These are phyloP conservation scores for Onchidella celtica DNA, from an alignment of 2,888 invertebrate species.

Conservation along the genomic window DNA sequence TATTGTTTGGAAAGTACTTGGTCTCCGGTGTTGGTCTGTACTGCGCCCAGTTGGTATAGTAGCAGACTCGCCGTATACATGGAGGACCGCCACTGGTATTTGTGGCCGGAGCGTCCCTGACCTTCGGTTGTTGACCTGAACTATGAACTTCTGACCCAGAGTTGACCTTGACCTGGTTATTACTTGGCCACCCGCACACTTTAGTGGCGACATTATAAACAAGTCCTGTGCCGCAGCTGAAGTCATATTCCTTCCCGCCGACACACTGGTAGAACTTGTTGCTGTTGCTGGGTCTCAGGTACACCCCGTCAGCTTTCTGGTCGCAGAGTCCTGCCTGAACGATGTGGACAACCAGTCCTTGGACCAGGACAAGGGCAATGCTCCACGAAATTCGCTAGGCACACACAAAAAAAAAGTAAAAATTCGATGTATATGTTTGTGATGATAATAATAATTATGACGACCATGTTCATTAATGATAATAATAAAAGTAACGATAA, in stretches of 20 bases:
- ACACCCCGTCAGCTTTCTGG: slow-evolving; percentile 25
- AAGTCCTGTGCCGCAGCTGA: slow-evolving; percentile 9
- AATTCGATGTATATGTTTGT: no score
- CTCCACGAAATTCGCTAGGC: no score
- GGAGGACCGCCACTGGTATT: background rate
- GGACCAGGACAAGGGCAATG: background rate
- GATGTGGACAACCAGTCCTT: background rate
- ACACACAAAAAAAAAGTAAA: no score
- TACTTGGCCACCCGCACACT: slow-evolving; percentile 6
- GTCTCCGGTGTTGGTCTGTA: slow-evolving; percentile 82
- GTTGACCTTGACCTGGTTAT: background rate
- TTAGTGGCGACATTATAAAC: background rate
- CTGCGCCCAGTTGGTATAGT: slow-evolving; percentile 45
- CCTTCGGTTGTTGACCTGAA: background rate
- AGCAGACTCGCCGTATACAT: slow-evolving; percentile 35
- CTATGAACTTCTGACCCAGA: background rate
- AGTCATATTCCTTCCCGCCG: background rate
- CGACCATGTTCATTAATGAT: no score
- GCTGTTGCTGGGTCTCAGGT: background rate
- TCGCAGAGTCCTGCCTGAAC: slow-evolving; percentile 16
- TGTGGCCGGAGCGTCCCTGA: background rate
- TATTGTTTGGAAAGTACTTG: slow-evolving; percentile 96
- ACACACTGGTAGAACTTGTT: slow-evolving; percentile 8
- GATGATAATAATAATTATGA: no score
- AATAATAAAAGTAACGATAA: no score